Evolutionary conservation across 2,888 invertebrate genomes (phyloP).

Genomic region (Cataglyphis rosenhaueri): DNA sequence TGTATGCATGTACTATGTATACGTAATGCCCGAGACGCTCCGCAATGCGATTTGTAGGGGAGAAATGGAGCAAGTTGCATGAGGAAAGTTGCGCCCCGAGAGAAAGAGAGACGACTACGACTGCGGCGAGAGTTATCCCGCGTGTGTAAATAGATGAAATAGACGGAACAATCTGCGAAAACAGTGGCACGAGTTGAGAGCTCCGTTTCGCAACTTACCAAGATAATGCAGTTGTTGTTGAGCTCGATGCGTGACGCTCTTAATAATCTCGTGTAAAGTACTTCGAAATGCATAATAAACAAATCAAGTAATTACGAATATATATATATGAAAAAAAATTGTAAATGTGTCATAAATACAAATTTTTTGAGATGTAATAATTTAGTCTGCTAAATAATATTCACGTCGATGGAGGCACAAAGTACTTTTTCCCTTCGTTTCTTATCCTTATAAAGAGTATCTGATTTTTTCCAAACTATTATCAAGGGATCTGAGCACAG

Average conservation of each 20-base stretch:
- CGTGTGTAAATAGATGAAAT: constrained; percentile 53
- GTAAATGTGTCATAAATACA: not conserved
- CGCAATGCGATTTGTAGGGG: constrained; percentile 52
- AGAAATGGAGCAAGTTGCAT: constrained; percentile 68
- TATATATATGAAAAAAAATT: not conserved
- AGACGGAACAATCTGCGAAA: constrained; percentile 51
- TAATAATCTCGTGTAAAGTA: constrained; percentile 25
- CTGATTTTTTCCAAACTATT: too few relatives aligned
- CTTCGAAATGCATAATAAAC: not conserved
- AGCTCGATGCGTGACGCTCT: constrained; percentile 22
- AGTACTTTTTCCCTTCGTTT: too few relatives aligned
- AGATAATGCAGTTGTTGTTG: constrained; percentile 41
- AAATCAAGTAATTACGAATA: not conserved
- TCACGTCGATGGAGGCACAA: not conserved
- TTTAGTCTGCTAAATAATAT: not conserved
- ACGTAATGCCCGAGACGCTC: constrained; percentile 46
- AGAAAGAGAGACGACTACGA: constrained; percentile 25
- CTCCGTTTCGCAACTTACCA: constrained; percentile 36
- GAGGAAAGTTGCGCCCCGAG: constrained; percentile 62
- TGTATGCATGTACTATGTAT: constrained; percentile 36
- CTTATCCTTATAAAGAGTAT: too few relatives aligned
- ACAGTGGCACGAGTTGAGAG: constrained; percentile 4
- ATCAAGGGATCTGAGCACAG: too few relatives aligned
- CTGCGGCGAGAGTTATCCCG: constrained; percentile 39
- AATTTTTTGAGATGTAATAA: constrained; percentile 5